phyloP scores from a whole-genome alignment of 1,140 invertebrate genomes.

The Dendrolimus kikuchii region DNA sequence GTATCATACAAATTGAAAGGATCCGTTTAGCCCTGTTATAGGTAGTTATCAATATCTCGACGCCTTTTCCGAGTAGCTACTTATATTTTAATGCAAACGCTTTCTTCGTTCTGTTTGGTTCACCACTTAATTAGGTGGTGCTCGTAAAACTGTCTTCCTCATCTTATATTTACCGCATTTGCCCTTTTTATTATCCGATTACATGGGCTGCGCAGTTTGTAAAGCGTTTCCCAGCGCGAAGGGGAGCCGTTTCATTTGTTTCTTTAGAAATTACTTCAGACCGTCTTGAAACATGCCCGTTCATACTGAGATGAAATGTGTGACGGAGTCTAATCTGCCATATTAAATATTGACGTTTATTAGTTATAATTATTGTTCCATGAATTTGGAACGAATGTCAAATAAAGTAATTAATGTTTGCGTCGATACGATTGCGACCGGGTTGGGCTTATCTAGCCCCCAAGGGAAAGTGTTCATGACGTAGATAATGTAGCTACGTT shows the following conservation, averaged over 20 bases:
- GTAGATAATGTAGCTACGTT: conserved; percentile 25
- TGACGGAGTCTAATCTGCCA: conserved; percentile 30
- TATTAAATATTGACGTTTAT: conserved; percentile 36
- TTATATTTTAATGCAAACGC: conserved; percentile 58
- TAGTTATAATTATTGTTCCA: conserved; percentile 45
- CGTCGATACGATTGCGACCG: conserved; percentile 58
- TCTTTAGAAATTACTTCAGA: conserved; percentile 65
- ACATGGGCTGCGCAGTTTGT: conserved; percentile 66
- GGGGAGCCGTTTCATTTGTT: conserved; percentile 70
- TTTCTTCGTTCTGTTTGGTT: conserved; percentile 63
- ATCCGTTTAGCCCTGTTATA: too few species aligned
- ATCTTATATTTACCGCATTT: conserved; percentile 72
- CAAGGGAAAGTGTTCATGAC: conserved; percentile 39
- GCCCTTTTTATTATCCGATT: conserved; percentile 73
- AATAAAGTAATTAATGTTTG: conserved; percentile 55
- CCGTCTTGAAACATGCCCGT: conserved; percentile 17
- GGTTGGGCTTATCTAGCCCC: conserved; percentile 50
- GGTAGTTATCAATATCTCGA: too few species aligned
- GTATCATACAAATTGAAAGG: too few species aligned
- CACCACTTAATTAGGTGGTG: conserved; percentile 71
- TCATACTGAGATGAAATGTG: conserved; percentile 16
- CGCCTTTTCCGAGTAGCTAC: conserved; percentile 7
- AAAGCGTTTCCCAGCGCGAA: conserved; percentile 56
- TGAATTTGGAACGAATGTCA: conserved; percentile 31
- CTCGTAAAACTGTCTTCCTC: conserved; percentile 72